Evolutionary conservation across 2,888 invertebrate species (phyloP), one percentile per base, ranked within the genome.

Genomic region (Myopa testacea): DNA sequence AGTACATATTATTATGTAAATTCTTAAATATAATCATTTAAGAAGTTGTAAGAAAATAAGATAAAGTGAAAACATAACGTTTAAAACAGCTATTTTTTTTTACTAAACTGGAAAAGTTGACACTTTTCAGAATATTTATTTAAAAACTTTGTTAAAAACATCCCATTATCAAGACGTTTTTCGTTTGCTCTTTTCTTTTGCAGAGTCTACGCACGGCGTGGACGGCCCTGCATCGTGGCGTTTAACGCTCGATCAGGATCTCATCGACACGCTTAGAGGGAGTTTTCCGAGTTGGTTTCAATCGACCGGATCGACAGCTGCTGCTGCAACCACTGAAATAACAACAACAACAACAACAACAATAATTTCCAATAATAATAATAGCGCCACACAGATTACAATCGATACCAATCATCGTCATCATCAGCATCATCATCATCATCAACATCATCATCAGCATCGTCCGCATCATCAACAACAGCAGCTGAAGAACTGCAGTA

Each of bases 201-300:
- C 91, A 95, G 95, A 95, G 93, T 95, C 93, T 91, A 91, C 92
- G 91, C 92, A 94, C 91, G 93, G 93, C 90, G 93, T 93, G 91
- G 93, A 93, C 90, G 92, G 92, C 91, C 93, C 93, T 91, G 93
- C 93, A 88, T 95, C 94, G 92, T 96, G 96, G 96, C 95, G 95
- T 91, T 94, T 96, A 89, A 95, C 96, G 90, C 93, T 96, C 91
- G 96, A 96, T 92, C 94, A 95, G 92, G 96, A 96, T 92, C 93
- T 96, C 87, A 93, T 96, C 90, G 95, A 96, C 91, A 96, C 96
- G 88, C 94, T 97, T 88, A 95, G 95, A 90, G 94, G 95, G 86
- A 95, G 96, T 90, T 96, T 96, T 91, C 96, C 96, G 85, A 96
- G 95, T 93, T 97, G 96, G 96, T 96, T 97, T 92, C 94, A 94